phyloP scores from a whole-genome alignment of 37 sponge, comb jelly and placozoan species.

The Eunapius fragilis region DNA sequence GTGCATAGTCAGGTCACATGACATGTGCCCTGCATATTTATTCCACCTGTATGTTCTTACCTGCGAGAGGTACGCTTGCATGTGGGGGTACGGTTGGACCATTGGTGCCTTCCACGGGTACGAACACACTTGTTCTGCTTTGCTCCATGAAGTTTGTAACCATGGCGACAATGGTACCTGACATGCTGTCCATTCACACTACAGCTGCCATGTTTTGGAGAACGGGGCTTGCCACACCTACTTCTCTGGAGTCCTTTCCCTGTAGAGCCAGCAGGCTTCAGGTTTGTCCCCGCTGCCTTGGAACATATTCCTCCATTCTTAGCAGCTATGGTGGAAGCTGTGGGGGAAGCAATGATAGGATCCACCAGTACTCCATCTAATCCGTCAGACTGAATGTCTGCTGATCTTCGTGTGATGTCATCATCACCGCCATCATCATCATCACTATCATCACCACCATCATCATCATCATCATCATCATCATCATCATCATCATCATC shows the following conservation, averaged over 20 bases:
- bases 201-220: neutral
- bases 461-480: neutral
- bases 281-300: neutral
- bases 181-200: neutral
- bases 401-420: neutral
- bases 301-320: neutral
- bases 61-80: neutral
- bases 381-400: neutral
- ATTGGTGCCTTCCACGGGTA: neutral
- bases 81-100: neutral
- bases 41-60: neutral
- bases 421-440: neutral
- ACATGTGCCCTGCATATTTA: neutral
- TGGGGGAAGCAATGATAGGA: neutral
- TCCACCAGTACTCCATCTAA: neutral
- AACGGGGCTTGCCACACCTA: neutral
- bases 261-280: neutral
- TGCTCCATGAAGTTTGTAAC: neutral
- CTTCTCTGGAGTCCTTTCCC: neutral
- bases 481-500: neutral
- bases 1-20: neutral
- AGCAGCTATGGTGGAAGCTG: neutral
- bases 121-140: neutral
- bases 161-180: neutral
- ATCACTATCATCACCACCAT: neutral